These are phyloP conservation scores for Cydia splendana DNA, from an alignment of 1,140 invertebrate genomes.

Conservation along the genomic window DNA sequence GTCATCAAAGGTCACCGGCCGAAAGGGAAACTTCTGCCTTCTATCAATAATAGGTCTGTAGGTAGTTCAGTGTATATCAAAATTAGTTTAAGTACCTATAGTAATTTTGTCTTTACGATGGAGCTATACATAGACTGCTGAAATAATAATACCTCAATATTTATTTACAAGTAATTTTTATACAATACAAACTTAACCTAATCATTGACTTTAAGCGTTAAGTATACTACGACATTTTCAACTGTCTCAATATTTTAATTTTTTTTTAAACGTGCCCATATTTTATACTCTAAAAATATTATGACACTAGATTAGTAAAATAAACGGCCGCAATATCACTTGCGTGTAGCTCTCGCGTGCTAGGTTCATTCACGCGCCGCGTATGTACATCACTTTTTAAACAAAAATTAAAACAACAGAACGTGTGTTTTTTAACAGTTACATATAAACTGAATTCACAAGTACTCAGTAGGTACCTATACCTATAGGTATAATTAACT, in stretches of 20 bases:
- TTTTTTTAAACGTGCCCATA: neutral
- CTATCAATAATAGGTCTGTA: neutral
- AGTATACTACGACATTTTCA: too few relatives aligned
- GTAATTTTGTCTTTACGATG: neutral
- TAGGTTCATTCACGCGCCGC: conserved; percentile 26
- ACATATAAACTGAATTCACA: neutral
- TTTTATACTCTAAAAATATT: neutral
- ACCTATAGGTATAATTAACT: neutral
- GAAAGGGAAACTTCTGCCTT: conserved; percentile 55
- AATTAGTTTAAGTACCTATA: too few relatives aligned
- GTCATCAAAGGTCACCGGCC: conserved; percentile 53
- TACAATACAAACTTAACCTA: too few relatives aligned
- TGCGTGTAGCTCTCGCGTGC: conserved; percentile 17
- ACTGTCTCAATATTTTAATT: neutral
- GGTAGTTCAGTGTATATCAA: neutral
- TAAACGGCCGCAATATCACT: neutral
- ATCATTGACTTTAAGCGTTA: too few relatives aligned
- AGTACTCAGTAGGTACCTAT: neutral
- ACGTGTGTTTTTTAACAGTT: neutral
- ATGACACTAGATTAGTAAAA: neutral
- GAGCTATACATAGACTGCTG: too few relatives aligned
- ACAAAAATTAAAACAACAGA: neutral
- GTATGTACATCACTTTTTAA: neutral
- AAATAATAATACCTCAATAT: too few relatives aligned
- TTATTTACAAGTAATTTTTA: too few relatives aligned